Evolutionary conservation across 2,113 vertebrate genomes (phyloP).

Genomic region (Piprites chloris): DNA sequence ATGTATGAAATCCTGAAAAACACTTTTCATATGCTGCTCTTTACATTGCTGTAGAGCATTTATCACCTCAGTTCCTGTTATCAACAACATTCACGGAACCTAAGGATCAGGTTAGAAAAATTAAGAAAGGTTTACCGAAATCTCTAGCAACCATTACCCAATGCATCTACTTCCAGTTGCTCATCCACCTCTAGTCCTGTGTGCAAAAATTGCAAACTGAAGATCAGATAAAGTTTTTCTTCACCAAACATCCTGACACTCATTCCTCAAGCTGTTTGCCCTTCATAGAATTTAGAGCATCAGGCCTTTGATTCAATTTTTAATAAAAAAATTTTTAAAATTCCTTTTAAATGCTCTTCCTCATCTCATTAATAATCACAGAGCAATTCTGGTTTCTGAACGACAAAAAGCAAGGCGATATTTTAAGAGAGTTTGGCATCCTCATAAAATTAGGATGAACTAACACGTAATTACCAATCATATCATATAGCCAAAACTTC

Average conservation of each 20-base stretch:
- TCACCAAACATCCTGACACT: not conserved
- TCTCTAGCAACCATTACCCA: not conserved
- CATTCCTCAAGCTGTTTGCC: not conserved
- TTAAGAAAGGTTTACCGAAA: not conserved
- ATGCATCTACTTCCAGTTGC: not conserved
- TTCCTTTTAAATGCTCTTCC: not conserved
- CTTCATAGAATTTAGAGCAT: not conserved
- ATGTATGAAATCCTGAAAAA: not conserved
- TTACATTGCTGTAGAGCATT: not conserved
- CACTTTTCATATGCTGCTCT: accelerated
- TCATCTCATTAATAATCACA: not conserved
- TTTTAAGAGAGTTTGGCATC: not conserved
- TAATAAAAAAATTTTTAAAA: slow-evolving; percentile 20
- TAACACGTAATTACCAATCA: not conserved
- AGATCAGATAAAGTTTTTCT: not conserved
- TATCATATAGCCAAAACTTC: not conserved
- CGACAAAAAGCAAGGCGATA: not conserved
- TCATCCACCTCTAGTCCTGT: not conserved
- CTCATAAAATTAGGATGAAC: not conserved
- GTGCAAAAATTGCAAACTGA: not conserved
- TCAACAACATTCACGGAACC: not conserved
- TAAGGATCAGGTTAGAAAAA: not conserved
- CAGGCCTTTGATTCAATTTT: slow-evolving; percentile 8
- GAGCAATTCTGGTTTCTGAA: not conserved
- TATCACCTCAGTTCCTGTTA: not conserved